Evolutionary conservation across 2,797 vertebrate genomes (phyloP), one percentile per base, ranked within the genome.

Genomic region (Pangasius larnaudii): DNA sequence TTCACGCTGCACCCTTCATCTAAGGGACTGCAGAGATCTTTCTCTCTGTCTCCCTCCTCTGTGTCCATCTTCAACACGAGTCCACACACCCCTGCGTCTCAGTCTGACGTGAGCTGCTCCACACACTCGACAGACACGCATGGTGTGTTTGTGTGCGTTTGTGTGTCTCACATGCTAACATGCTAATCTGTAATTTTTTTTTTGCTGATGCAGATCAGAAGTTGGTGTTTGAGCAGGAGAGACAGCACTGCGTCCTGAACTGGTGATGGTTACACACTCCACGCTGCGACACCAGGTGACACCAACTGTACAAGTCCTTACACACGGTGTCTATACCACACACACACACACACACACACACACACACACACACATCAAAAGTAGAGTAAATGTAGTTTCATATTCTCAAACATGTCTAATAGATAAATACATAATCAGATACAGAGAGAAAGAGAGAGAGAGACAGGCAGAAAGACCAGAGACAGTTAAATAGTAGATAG

Each of bases 241-340:
- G 94, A 93, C 98, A 98, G 94, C 98, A 98, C 90, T 97, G 97
- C 89, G 93, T 96, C 88, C 97, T 95, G 0, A 98, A 98, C 93
- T 97, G 97, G 89, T 93, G 96, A 94, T 97, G 97, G 92, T 93
- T 94, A 90, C 98, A 98, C 89, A 97, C 94, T 27, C 96, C 95
- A 0, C 97, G 97, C 91, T 95, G 97, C 24, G 97, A 97, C 63
- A 97, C 97, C 94, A 98, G 94, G 88, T 96, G 93, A 89, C 97
- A 98, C 97, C 97, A 98, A 91, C 78, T 96, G 92, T 96, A 97
- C 90, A 95, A 94, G 91, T 98, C 97, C 83, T 93, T 92, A 90
- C 97, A 98, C 22, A 90, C 87, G 75, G 91, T 3, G 22, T 95
- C 98, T 98, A 94, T 9, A 33, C 74, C 39, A 59, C 83, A 71